Percentiles rank a stretch among this genome's conserved stretches.
Evolutionary conservation across 23 tunicate genomes (phyloP).

Genomic region (Oikopleura dioica): DNA sequence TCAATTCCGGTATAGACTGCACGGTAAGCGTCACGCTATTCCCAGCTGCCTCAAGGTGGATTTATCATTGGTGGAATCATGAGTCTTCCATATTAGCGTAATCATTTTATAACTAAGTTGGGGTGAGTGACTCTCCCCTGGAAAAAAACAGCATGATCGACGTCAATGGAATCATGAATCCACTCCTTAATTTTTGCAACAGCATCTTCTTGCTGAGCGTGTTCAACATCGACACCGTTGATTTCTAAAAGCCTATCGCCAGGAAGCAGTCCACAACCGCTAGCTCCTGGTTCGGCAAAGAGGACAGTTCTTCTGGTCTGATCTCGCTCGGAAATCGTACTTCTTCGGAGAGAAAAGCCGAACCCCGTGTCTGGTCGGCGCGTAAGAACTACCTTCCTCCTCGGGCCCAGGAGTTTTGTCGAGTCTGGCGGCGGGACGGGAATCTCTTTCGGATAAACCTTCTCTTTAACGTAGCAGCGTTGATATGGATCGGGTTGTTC

Average conservation of each 20-base stretch:
- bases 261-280: constrained; percentile 16
- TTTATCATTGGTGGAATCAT: too few species aligned
- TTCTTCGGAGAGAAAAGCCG: constrained; percentile 6
- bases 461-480: background rate
- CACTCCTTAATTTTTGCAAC: constrained; percentile 43
- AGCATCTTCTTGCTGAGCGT: constrained; percentile 37
- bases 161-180: too few species aligned
- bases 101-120: too few species aligned
- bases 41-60: constrained; percentile 38
- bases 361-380: background rate
- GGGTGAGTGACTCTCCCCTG: too few species aligned
- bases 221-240: constrained; percentile 54
- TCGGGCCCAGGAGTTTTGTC: background rate
- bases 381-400: background rate
- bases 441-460: constrained; percentile 9
- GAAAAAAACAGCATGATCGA: too few species aligned
- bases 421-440: constrained; percentile 13
- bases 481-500: constrained; percentile 12
- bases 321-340: constrained; percentile 12
- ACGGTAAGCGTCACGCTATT: constrained; percentile 47
- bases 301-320: constrained; percentile 6
- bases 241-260: constrained; percentile 66
- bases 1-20: constrained; percentile 13
- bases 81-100: too few species aligned
- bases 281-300: constrained; percentile 1